Base-by-base conservation (phyloP, 2,888 invertebrate species). In the Octonoba sinensis region DNA sequence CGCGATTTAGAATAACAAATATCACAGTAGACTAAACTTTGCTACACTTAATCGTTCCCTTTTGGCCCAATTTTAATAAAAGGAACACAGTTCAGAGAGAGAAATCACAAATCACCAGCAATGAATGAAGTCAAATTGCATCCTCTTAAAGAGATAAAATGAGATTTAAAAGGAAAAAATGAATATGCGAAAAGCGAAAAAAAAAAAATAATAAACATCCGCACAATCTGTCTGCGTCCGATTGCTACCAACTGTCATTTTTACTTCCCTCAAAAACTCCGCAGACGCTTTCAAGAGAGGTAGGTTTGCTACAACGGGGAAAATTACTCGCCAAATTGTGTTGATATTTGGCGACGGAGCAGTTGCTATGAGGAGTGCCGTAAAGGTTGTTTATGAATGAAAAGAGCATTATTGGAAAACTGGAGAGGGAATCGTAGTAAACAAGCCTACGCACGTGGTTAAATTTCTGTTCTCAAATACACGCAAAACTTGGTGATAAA, bases 281-380 rank as follows among this genome's bases (percentile, higher is more conserved):
- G 57, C 65, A 47, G 77, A 77, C 77, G 77, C 77, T 70, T 56
- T 71, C 71, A 71, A 71, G 71, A 71, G 71, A 65, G 20, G 20
- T 56, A 36, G 77, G 77, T 77, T 77, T 77, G 22, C 71, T 56
- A 71, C 36, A 47, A 22, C 44, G 20, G 20, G 20, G 46, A 46
- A 64, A 46, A 77, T 65, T 59, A 36, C 46, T 57, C 77, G 77
- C 77, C 77, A 77, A 71, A 18, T 65, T 22, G n/a, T 18, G n/a
- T 6, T 49, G 12, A 16, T 18, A 27, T 56, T 71, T 77, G 77
- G 70, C 77, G 65, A 16, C 62, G 15, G 3, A 62, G 57, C 27
- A 8, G 57, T 60, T 44, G 36, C 49, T 49, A 49, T 49, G 65
- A n/a, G n/a, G n/a, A n/a, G n/a, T n/a, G n/a, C n/a, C n/a, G n/a